Evolutionary conservation across 2,113 vertebrate species (phyloP).

Genomic region (Furnarius figulus): DNA sequence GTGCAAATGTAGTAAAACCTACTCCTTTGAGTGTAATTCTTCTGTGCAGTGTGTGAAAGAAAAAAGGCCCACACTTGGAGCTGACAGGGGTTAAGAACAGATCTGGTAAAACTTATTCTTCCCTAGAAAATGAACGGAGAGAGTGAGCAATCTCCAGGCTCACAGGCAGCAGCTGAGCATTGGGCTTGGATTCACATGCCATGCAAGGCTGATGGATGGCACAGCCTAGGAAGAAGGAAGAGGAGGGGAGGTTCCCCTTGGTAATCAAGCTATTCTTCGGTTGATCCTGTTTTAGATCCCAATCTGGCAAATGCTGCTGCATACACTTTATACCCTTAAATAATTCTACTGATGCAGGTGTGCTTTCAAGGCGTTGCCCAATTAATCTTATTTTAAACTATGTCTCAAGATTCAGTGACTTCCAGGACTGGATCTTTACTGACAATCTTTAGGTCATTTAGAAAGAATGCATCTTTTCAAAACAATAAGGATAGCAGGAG

Average conservation of each 20-base stretch:
- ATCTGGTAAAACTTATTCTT: not conserved
- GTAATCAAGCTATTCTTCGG: not conserved
- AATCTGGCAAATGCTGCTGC: not conserved
- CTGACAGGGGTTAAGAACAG: not conserved
- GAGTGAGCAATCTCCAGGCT: not conserved
- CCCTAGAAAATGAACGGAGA: not conserved
- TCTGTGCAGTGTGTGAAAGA: not conserved
- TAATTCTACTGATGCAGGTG: not conserved
- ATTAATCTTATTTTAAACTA: not conserved
- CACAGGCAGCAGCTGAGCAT: not conserved
- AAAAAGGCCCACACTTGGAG: not conserved
- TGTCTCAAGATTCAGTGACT: not conserved
- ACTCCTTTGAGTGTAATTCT: accelerated
- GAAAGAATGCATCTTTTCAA: not conserved
- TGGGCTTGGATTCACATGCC: accelerated
- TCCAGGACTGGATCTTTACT: not conserved
- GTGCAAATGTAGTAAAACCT: not conserved
- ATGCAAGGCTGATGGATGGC: not conserved
- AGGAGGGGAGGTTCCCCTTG: not conserved
- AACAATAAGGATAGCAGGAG: not conserved
- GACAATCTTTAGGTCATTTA: not conserved
- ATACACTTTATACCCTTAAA: not conserved
- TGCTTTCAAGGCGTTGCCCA: not conserved
- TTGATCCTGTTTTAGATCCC: not conserved
- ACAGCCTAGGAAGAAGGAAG: not conserved